These are phyloP conservation scores for Drosophila leontia DNA, from an alignment of 1,140 invertebrate genomes.

Conservation along the genomic window DNA sequence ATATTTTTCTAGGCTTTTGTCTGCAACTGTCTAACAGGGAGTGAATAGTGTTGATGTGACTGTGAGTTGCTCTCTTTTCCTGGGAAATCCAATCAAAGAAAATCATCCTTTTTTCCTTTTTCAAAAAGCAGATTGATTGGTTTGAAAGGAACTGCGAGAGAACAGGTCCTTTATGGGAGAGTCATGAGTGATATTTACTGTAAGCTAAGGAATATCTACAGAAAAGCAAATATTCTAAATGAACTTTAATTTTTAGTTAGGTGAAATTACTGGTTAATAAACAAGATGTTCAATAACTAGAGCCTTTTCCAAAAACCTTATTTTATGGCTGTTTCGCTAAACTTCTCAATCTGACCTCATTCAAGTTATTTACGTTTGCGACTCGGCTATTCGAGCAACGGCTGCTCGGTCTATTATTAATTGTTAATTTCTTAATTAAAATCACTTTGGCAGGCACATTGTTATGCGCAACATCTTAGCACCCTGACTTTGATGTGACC, in stretches of 20 bases:
- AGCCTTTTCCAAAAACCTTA: background rate
- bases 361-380: slow-evolving; percentile 1
- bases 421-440: slow-evolving; percentile 77
- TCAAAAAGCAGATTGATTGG: slow-evolving; percentile 20
- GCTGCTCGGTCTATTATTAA: slow-evolving; percentile 40
- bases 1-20: slow-evolving; percentile 72
- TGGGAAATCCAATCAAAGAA: slow-evolving; percentile 47
- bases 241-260: background rate
- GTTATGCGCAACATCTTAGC: slow-evolving; percentile 25
- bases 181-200: background rate
- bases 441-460: slow-evolving; percentile 41
- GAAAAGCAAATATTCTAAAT: background rate
- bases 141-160: background rate
- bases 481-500: slow-evolving; percentile 70
- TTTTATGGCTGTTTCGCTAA: background rate
- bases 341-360: slow-evolving; percentile 16
- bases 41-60: slow-evolving; percentile 44
- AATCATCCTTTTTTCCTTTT: slow-evolving; percentile 19
- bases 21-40: slow-evolving; percentile 27
- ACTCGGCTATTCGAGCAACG: slow-evolving; percentile 14
- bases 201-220: background rate
- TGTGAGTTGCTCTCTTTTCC: slow-evolving; percentile 37
- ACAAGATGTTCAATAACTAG: too few relatives aligned
- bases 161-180: background rate
- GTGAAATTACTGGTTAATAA: background rate